Conservation (phyloP, 2,888 invertebrate genomes). For the Andrena camellia region DNA sequence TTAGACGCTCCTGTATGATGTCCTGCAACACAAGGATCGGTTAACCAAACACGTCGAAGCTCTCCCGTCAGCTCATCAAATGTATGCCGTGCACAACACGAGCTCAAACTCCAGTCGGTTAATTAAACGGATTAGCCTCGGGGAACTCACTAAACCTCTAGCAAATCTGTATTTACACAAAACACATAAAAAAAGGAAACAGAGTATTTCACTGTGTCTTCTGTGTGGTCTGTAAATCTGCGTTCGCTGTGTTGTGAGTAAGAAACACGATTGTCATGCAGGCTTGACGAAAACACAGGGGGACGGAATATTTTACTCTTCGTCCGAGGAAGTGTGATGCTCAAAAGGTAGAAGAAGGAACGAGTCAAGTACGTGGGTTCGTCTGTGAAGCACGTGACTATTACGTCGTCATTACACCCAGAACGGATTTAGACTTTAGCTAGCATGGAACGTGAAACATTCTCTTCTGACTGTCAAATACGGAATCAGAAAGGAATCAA, state of each 20-base stretch:
- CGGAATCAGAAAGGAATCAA: neutral
- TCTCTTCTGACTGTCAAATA: too few relatives aligned
- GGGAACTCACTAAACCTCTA: conserved; percentile 64
- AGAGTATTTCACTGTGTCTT: neutral
- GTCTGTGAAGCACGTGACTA: too few relatives aligned
- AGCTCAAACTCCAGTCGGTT: conserved; percentile 59
- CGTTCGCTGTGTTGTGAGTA: neutral
- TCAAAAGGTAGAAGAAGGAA: too few relatives aligned
- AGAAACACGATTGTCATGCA: conserved; percentile 21
- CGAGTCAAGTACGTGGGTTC: too few relatives aligned
- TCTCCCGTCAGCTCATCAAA: neutral
- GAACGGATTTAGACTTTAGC: too few relatives aligned
- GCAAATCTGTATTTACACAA: conserved; percentile 10
- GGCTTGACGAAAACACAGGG: neutral
- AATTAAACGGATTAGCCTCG: conserved; percentile 76
- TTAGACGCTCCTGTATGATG: conserved; percentile 87
- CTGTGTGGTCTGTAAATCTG: neutral
- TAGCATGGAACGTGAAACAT: too few relatives aligned
- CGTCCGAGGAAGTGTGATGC: too few relatives aligned
- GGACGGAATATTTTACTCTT: too few relatives aligned
- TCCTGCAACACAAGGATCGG: conserved; percentile 75
- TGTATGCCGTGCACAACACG: conserved; percentile 72
- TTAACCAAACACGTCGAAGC: conserved; percentile 31
- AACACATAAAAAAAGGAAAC: conserved; percentile 11
- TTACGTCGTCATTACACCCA: too few relatives aligned